Conservation (phyloP, 2,888 invertebrate species). For the Cataglyphis altisquamis region DNA sequence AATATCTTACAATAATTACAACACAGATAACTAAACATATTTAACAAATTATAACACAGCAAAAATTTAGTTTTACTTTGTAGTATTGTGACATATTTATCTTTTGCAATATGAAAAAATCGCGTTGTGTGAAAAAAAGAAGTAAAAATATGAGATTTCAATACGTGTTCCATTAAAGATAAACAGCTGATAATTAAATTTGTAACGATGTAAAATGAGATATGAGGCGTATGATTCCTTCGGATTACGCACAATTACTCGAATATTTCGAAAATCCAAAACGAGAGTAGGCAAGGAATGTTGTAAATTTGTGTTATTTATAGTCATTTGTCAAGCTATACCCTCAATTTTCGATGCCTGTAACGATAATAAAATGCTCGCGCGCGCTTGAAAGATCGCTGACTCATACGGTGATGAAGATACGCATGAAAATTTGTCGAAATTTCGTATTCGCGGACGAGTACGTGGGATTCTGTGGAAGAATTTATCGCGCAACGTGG, state of each 20-base stretch:
- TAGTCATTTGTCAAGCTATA: conserved; percentile 17
- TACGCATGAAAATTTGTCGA: conserved; percentile 23
- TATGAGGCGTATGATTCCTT: background rate
- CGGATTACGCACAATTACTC: background rate
- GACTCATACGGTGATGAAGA: conserved; percentile 29
- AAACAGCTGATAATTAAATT: background rate
- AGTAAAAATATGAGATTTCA: background rate
- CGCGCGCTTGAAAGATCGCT: conserved; percentile 17
- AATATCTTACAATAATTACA: background rate
- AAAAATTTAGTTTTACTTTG: background rate
- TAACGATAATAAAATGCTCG: conserved; percentile 33
- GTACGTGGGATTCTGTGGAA: conserved; percentile 37
- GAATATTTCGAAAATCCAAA: conserved; percentile 23
- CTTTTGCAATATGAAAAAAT: background rate
- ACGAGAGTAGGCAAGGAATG: conserved; percentile 14
- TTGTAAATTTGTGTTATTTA: conserved; percentile 38
- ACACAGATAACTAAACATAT: background rate
- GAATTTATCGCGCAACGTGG: conserved; percentile 43
- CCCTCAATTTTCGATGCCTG: conserved; percentile 6
- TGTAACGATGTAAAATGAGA: conserved; percentile 54
- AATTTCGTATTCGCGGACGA: conserved; percentile 21
- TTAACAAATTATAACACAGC: background rate
- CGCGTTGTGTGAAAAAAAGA: too few species aligned
- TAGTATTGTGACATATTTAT: background rate
- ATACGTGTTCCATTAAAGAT: background rate